Base-by-base conservation (phyloP, 2,888 invertebrate species). In the Chrysopilus asiliformis region DNA sequence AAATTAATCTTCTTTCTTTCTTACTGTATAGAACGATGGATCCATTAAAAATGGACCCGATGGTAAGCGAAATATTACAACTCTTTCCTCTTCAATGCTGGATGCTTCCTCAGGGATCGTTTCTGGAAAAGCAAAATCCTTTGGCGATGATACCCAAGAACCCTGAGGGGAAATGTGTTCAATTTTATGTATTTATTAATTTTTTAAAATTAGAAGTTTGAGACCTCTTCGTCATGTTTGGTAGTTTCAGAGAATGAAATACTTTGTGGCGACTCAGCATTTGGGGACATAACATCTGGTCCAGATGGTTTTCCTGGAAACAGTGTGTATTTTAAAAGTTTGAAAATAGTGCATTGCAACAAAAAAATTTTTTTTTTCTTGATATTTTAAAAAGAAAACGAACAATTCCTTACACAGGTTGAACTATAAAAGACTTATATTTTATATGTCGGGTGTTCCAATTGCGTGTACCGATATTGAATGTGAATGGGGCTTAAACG, bases 81-180 rank as follows among this genome's bases (percentile, higher is more conserved):
- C 86, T 57, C 89, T 86, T 57, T 89, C 89, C 54, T 89, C 89
- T 61, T 90, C 90, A 36, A 86, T 80, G 50, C 87, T 89, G 4
- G 89, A 89, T 53, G 85, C 87, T 60, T 90, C 89, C 64, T 90
- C 89, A 1, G 89, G 89, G 49, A 89, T 89, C 6, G 89, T 89
- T 68, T 89, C 89, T 8, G 89, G 89, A 55, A 89, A 87, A 39
- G 79, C 79, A 12, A 82, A 84, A 44, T 87, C 87, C 58, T 89
- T 87, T 4, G 86, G 85, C 8, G 86, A 86, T 4, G 85, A 82
- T 10, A 85, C 71, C 85, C 85, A 85, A 19, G 68, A 68, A 12
- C 72, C 74, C 68, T 82, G 46, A 36, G n/a, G 48, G 53, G 48
- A 35, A 18, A 36, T 14, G 2, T 27, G n/a, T 27, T 7, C 2